phyloP scores from a whole-genome alignment of 23 tunicate genomes.

The Phallusia fumigata region DNA sequence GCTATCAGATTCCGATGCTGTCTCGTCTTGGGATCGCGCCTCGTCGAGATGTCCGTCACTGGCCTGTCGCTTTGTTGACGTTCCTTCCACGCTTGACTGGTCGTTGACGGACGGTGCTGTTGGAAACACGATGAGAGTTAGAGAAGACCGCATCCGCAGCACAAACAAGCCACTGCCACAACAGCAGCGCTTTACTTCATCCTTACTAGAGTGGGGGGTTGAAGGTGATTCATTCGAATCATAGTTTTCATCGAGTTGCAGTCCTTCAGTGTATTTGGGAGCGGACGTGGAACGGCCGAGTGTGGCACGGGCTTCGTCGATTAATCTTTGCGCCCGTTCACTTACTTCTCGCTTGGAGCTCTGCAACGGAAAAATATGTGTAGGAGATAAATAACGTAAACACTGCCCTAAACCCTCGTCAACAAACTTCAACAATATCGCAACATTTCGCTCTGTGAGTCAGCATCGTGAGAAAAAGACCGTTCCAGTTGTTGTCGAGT shows the following conservation, averaged over 20 bases:
- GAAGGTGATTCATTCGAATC: not conserved
- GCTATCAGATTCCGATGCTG: not conserved
- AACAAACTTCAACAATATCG: no score
- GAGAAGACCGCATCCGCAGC: not conserved
- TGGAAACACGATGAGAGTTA: constrained; percentile 10
- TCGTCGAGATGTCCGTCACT: not conserved
- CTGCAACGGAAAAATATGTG: not conserved
- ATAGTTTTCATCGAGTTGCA: not conserved
- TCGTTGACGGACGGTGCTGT: constrained; percentile 1
- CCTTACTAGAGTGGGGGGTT: not conserved
- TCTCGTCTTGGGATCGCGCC: not conserved
- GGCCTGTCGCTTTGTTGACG: constrained; percentile 10
- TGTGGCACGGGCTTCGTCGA: constrained; percentile 54
- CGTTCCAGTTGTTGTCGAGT: not conserved
- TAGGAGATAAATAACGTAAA: no score
- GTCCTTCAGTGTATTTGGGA: not conserved
- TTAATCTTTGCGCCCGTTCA: constrained; percentile 44
- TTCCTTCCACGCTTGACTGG: constrained; percentile 8
- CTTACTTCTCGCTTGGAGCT: constrained; percentile 34
- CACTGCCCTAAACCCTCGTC: no score
- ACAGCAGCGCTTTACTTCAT: not conserved
- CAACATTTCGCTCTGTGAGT: not conserved
- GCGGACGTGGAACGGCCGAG: constrained; percentile 15
- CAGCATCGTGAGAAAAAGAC: not conserved
- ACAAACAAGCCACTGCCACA: not conserved